Percentiles rank a stretch among this genome's conserved stretches.
Evolutionary conservation across 2,888 invertebrate genomes (phyloP).

Genomic region (Acanthococcus lagerstroemiae): DNA sequence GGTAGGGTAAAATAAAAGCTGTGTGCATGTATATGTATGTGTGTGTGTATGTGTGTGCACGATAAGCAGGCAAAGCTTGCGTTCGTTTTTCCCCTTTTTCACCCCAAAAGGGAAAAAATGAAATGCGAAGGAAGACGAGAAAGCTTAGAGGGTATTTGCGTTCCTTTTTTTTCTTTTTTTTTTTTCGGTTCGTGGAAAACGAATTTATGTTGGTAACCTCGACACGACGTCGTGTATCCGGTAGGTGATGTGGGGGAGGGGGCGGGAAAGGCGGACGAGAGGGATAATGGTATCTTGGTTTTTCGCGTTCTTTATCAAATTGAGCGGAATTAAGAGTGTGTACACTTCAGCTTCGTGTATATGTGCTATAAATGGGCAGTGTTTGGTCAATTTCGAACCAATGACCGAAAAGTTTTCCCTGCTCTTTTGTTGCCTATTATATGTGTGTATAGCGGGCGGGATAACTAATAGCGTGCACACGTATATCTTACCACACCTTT

Average conservation of each 20-base stretch:
- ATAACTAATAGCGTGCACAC: not conserved
- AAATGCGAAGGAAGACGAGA: not conserved
- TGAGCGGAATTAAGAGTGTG: constrained; percentile 26
- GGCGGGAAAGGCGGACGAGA: not conserved
- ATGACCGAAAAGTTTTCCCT: constrained; percentile 26
- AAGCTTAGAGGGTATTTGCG: constrained; percentile 12
- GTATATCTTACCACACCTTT: no score
- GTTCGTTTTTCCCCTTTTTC: no score
- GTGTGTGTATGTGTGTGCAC: no score
- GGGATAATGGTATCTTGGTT: constrained; percentile 7
- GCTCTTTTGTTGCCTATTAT: not conserved
- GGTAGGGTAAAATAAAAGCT: no score
- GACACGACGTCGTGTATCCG: no score
- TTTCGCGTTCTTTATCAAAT: constrained; percentile 21
- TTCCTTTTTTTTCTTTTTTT: constrained; percentile 5
- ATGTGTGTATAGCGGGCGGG: not conserved
- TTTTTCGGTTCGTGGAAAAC: not conserved
- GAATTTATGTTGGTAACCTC: not conserved
- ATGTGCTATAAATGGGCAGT: constrained; percentile 10
- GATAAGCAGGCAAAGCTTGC: no score
- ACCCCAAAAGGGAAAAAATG: no score
- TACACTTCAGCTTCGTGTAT: not conserved
- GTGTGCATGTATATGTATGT: no score
- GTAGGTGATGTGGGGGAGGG: not conserved
- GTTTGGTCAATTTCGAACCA: constrained; percentile 29